Evolutionary conservation across 2,113 vertebrate species (phyloP), one percentile per base, ranked within the genome.

Genomic region (Poeciliopsis prolifica): DNA sequence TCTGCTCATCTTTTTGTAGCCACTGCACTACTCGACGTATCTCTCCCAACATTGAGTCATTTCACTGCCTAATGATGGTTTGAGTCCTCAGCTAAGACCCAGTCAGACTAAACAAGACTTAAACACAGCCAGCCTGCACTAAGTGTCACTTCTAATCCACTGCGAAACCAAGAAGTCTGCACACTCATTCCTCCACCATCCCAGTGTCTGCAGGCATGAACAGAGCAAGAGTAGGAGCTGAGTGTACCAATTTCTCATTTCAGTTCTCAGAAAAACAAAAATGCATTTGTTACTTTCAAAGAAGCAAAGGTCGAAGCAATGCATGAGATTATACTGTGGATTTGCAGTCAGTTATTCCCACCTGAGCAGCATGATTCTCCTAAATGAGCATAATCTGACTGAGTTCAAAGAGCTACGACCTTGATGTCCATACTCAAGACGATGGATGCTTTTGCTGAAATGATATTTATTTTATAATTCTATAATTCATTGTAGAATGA

Each of bases 141-240:
- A 72, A 88, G 82, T 87, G 92, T 89, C 90, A 86, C 79, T 79
- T 92, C 85, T 90, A 91, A 91, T 92, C 87, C 77, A 83, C 77
- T 48, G 54, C 74, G 78, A 68, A 70, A 80, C 75, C 63, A 65
- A 86, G 84, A 91, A 68, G 85, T 29, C 75, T 63, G 75, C 29
- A 13, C 82, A 80, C 63, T 14, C 81, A 88, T 77, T 58, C 4
- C 63, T 65, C 73, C 74, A 75, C 77, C 70, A 66, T 83, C 73
- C 75, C 70, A 64, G 61, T 80, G 40, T 76, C 80, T 67, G 71
- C 65, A 29, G 73, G 61, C 68, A 63, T 5, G 26, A 61, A 26
- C n/a, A 48, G 58, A 35, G 35, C 22, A 74, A 31, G 64, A 75
- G 35, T 17, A 74, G 35, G 33, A 75, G 69, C 61, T 64, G 35